Conservation (phyloP, 1,140 invertebrate species). For the Mylabris phalerata region DNA sequence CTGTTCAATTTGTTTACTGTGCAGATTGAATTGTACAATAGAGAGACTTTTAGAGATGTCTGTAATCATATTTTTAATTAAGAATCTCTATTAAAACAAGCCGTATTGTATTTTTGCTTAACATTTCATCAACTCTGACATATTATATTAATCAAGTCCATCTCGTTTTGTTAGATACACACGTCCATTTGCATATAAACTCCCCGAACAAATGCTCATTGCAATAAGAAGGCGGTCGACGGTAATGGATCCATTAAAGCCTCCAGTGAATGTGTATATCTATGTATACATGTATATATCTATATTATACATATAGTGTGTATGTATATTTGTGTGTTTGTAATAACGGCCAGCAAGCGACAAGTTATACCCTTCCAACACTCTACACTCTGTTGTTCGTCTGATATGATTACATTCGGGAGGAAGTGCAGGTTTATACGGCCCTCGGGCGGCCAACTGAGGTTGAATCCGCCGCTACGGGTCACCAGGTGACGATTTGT, state of each 20-base stretch:
- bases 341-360: too few species aligned
- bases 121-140: too few species aligned
- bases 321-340: too few species aligned
- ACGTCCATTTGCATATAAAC: conserved; percentile 24
- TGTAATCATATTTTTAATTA: too few species aligned
- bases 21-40: too few species aligned
- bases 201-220: conserved; percentile 18
- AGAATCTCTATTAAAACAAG: too few species aligned
- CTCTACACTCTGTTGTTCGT: conserved; percentile 17
- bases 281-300: too few species aligned
- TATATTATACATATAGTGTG: too few species aligned
- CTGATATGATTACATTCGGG: conserved; percentile 33
- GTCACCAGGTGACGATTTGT: conserved; percentile 41
- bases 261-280: neutral
- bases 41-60: too few species aligned
- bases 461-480: conserved; percentile 31
- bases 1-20: too few species aligned
- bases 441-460: conserved; percentile 28
- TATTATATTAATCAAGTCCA: too few species aligned
- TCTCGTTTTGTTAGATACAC: neutral
- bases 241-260: conserved; percentile 34
- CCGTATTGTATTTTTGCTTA: too few species aligned
- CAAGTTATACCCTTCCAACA: neutral
- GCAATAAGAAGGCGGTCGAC: conserved; percentile 25
- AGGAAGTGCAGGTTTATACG: conserved; percentile 31